Percentiles rank a stretch among this genome's conserved stretches.
Conservation (phyloP, 2,113 vertebrate genomes). For the Rutilus rutilus region DNA sequence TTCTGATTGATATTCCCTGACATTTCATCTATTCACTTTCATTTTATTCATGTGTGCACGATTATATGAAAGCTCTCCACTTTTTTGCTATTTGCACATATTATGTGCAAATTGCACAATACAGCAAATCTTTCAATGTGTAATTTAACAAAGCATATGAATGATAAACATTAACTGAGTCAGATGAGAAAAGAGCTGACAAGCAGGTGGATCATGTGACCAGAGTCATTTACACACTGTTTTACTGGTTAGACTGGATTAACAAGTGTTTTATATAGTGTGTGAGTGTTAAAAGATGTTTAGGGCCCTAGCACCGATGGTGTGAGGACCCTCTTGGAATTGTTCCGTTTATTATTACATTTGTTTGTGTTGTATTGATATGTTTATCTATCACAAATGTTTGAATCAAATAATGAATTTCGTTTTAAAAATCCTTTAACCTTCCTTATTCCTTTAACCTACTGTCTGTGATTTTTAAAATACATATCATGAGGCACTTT, state of each 20-base stretch:
- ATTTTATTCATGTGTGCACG: neutral
- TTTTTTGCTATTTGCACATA: neutral
- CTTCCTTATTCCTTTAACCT: neutral
- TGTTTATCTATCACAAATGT: neutral
- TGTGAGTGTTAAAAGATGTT: too few species aligned
- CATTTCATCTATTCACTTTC: neutral
- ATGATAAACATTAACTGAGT: slow-evolving; percentile 74
- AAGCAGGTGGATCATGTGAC: slow-evolving; percentile 51
- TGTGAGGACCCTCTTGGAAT: too few species aligned
- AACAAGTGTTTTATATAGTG: neutral
- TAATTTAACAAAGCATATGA: neutral
- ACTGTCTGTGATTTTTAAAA: neutral
- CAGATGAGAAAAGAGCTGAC: slow-evolving; percentile 70
- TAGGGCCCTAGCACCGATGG: too few species aligned
- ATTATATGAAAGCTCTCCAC: neutral
- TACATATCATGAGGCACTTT: neutral
- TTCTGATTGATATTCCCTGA: neutral
- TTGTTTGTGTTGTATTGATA: neutral
- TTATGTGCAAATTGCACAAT: neutral
- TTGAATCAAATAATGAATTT: neutral
- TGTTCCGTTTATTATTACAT: too few species aligned
- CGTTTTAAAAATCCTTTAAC: neutral
- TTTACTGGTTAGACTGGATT: neutral
- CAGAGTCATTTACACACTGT: slow-evolving; percentile 4
- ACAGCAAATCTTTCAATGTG: slow-evolving; percentile 20